A percentile compares a stretch with the other conserved stretches of the same genome.
phyloP scores from a whole-genome alignment of 1,140 invertebrate genomes.

The Drosophila fuyamai region DNA sequence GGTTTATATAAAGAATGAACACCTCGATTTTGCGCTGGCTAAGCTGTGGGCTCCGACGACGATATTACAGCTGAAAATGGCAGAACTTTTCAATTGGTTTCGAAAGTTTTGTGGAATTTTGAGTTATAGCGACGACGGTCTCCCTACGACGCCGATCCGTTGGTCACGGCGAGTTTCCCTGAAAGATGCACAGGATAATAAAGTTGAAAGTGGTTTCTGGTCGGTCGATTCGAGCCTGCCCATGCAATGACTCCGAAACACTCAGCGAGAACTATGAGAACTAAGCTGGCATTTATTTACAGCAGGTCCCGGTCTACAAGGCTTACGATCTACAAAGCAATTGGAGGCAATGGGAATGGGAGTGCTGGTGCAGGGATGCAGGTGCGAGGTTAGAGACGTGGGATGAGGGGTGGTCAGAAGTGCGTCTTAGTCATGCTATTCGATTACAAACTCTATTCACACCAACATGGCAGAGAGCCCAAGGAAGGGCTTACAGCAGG shows the following conservation, averaged over 20 bases:
- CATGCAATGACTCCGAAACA: slow-evolving; percentile 50
- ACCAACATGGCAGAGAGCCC: slow-evolving; percentile 6
- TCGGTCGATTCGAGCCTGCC: slow-evolving; percentile 13
- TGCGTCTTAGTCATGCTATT: slow-evolving; percentile 48
- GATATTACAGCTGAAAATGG: slow-evolving; percentile 65
- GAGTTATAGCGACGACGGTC: slow-evolving; percentile 67
- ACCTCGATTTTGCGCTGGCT: slow-evolving; percentile 72
- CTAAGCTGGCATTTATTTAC: slow-evolving; percentile 64
- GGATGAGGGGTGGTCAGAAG: slow-evolving; percentile 1
- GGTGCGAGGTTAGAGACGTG: slow-evolving; percentile 12
- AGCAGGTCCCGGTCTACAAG: slow-evolving; percentile 31
- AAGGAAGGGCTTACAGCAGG: slow-evolving; percentile 16
- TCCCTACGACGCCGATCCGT: slow-evolving; percentile 59
- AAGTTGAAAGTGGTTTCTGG: slow-evolving; percentile 27
- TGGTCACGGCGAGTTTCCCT: slow-evolving; percentile 61
- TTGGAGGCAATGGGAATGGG: slow-evolving; percentile 20
- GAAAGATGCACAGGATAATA: slow-evolving; percentile 60
- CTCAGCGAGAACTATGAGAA: slow-evolving; percentile 10
- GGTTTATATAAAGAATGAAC: slow-evolving; percentile 62
- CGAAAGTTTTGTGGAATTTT: slow-evolving; percentile 72
- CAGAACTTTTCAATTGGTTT: slow-evolving; percentile 61
- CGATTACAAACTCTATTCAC: slow-evolving; percentile 31
- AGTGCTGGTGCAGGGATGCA: slow-evolving; percentile 7
- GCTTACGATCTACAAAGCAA: slow-evolving; percentile 49
- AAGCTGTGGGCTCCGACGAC: slow-evolving; percentile 46